phyloP scores from a whole-genome alignment of 2,797 vertebrate species.

The Ctenosaura bakeri region DNA sequence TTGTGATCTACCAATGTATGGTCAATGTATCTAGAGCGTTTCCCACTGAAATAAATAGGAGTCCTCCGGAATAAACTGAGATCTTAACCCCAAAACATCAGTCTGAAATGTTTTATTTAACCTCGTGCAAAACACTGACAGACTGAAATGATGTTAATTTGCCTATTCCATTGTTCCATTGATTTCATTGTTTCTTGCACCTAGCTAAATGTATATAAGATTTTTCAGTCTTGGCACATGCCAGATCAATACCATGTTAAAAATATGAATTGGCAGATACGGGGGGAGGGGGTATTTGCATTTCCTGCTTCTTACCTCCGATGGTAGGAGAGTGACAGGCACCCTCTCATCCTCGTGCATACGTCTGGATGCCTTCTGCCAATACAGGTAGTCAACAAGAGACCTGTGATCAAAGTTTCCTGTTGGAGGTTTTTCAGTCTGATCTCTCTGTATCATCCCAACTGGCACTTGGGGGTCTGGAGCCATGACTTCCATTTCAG shows the following conservation, averaged over 20 bases:
- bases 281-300: conserved; percentile 40
- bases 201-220: not conserved
- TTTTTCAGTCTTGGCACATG: not conserved
- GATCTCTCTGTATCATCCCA: conserved; percentile 95
- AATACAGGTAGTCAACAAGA: conserved; percentile 94
- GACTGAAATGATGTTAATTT: not conserved
- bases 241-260: not conserved
- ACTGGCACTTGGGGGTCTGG: conserved; percentile 92
- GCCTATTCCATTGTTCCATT: not conserved
- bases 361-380: conserved; percentile 94
- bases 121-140: not conserved
- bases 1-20: too few species aligned
- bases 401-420: conserved; percentile 94
- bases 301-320: conserved; percentile 86
- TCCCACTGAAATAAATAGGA: not conserved
- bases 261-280: conserved; percentile 16
- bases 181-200: not conserved
- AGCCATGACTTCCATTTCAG: conserved; percentile 95
- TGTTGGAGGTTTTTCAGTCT: conserved; percentile 93
- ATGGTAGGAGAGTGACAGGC: conserved; percentile 90
- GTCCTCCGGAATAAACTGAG: not conserved
- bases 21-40: not conserved
- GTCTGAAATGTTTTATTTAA: not conserved
- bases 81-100: not conserved
- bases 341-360: conserved; percentile 94